These are phyloP conservation scores for Stramonita haemastoma DNA, from an alignment of 2,888 invertebrate genomes.

Conservation along the genomic window DNA sequence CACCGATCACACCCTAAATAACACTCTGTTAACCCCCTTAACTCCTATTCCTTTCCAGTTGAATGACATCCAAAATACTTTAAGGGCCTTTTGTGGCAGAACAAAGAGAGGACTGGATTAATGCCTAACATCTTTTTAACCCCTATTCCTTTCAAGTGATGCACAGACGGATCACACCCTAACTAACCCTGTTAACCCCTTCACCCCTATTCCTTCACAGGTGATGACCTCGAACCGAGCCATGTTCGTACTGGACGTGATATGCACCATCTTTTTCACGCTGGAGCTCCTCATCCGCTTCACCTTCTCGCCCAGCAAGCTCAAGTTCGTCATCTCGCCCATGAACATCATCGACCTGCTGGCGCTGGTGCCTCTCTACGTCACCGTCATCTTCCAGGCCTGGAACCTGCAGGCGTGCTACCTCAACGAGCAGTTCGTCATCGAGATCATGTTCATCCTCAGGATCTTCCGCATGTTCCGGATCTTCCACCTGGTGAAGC, in stretches of 20 bases:
- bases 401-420: slow-evolving; percentile 61
- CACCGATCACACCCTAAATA: too few species aligned
- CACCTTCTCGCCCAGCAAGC: slow-evolving; percentile 70
- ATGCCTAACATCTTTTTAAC: too few species aligned
- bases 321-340: slow-evolving; percentile 68
- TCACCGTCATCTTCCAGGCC: slow-evolving; percentile 66
- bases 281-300: slow-evolving; percentile 71
- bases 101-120: too few species aligned
- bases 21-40: too few species aligned
- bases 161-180: too few species aligned
- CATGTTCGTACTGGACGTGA: slow-evolving; percentile 69
- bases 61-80: too few species aligned
- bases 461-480: slow-evolving; percentile 79
- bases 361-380: slow-evolving; percentile 75
- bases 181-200: too few species aligned
- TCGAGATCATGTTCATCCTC: slow-evolving; percentile 78
- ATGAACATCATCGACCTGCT: slow-evolving; percentile 76
- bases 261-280: slow-evolving; percentile 75
- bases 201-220: slow-evolving; percentile 19
- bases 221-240: slow-evolving; percentile 62
- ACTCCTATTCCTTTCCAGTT: background rate
- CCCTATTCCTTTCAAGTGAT: too few species aligned
- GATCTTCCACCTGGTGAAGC: slow-evolving; percentile 79
- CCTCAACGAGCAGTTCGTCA: slow-evolving; percentile 70
- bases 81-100: too few species aligned